Evolutionary conservation across 2,797 vertebrate genomes (phyloP).

Genomic region (Amblyraja radiata): DNA sequence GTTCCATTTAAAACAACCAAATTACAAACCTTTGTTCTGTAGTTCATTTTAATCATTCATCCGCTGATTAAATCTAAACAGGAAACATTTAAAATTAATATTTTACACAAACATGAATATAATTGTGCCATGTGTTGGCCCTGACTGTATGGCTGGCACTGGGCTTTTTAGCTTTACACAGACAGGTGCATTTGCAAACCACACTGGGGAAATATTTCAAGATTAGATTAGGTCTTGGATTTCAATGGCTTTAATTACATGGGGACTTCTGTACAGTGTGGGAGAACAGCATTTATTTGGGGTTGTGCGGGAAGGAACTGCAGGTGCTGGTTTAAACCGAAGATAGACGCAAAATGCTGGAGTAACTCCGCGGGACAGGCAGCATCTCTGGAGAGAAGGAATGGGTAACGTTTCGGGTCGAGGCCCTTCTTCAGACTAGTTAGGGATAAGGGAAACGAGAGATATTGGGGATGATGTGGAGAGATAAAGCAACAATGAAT

Average conservation of each 20-base stretch:
- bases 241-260: slow-evolving; percentile 26
- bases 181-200: not conserved
- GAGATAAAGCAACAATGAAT: too few species aligned
- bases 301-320: not conserved
- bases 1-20: not conserved
- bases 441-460: too few species aligned
- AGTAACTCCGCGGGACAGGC: too few species aligned
- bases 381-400: too few species aligned
- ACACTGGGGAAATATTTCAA: not conserved
- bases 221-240: slow-evolving; percentile 12
- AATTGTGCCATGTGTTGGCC: not conserved
- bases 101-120: slow-evolving; percentile 21
- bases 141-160: not conserved
- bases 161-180: not conserved
- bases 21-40: slow-evolving; percentile 16
- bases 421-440: too few species aligned
- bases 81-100: slow-evolving; percentile 27
- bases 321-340: too few species aligned
- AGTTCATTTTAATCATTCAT: slow-evolving; percentile 31
- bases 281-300: not conserved
- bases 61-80: slow-evolving; percentile 20
- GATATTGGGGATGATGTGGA: too few species aligned
- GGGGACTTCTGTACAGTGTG: not conserved
- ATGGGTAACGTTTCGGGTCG: too few species aligned
- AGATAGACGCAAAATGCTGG: too few species aligned